These are phyloP conservation scores for Aphelenchoides fujianensis DNA, from an alignment of 1,140 invertebrate species.

Conservation along the genomic window DNA sequence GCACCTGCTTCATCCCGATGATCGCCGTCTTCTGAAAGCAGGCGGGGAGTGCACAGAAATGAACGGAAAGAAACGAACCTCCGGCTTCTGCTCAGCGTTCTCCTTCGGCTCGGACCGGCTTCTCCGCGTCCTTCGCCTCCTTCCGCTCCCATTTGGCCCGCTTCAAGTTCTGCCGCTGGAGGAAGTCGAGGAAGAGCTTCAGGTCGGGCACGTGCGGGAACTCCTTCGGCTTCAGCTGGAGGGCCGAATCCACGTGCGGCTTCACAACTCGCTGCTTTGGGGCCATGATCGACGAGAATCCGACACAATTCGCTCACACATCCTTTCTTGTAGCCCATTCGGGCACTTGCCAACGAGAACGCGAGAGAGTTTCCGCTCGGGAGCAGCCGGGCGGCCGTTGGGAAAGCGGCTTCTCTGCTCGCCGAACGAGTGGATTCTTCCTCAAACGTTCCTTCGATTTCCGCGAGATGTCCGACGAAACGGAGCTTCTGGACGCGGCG, in stretches of 20 bases:
- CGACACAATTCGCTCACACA: too few species aligned
- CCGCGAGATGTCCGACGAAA: not conserved
- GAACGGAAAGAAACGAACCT: conserved; percentile 7
- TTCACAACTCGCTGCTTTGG: conserved; percentile 8
- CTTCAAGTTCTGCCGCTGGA: not conserved
- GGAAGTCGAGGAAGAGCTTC: not conserved
- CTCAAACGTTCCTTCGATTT: not conserved
- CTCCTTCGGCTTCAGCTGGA: not conserved
- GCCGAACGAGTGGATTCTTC: too few species aligned
- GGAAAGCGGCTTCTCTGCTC: not conserved
- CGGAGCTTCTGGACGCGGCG: not conserved
- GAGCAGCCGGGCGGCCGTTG: too few species aligned
- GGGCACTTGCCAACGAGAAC: too few species aligned
- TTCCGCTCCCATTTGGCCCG: conserved; percentile 9
- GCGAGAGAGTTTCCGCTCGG: too few species aligned
- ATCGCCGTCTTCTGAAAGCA: not conserved
- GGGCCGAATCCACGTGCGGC: conserved; percentile 18
- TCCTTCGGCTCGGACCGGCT: not conserved
- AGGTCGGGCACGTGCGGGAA: not conserved
- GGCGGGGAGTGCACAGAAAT: not conserved
- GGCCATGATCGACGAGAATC: not conserved
- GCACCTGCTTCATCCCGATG: not conserved
- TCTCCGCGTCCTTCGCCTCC: not conserved
- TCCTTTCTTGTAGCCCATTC: too few species aligned
- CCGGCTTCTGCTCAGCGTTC: not conserved